Conservation (phyloP, 2,797 vertebrate species). For the Mormyrus hasselquistii region DNA sequence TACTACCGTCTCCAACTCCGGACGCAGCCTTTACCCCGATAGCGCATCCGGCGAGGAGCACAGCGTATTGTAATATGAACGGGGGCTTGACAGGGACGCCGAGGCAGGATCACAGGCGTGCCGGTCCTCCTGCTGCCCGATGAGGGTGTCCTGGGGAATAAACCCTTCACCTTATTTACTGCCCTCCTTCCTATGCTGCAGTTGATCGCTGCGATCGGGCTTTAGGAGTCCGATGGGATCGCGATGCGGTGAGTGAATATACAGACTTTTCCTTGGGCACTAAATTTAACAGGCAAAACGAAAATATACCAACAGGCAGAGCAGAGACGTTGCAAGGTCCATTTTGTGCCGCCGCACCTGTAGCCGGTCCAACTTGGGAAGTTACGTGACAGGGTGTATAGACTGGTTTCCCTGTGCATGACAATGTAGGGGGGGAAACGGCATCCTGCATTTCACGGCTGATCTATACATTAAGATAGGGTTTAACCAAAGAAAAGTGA, state of each 20-base stretch:
- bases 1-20: background rate
- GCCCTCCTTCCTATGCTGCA: background rate
- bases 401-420: background rate
- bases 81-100: background rate
- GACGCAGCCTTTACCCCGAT: background rate
- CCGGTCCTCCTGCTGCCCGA: background rate
- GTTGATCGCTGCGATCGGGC: background rate
- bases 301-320: background rate
- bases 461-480: background rate
- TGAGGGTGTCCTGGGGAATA: background rate
- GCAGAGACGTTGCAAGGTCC: background rate
- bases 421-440: background rate
- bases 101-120: background rate
- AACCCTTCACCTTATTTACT: background rate
- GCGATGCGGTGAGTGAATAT: slow-evolving; percentile 3
- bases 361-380: slow-evolving; percentile 1
- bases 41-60: background rate
- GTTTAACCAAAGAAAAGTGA: background rate
- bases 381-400: background rate
- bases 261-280: background rate
- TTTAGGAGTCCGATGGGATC: background rate
- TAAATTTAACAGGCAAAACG: background rate
- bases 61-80: background rate
- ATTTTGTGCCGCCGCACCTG: background rate
- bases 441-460: background rate